Percentiles rank a stretch among this genome's conserved stretches.
These are phyloP conservation scores for Lutraria lutraria DNA, from an alignment of 2,888 invertebrate genomes.

Conservation along the genomic window DNA sequence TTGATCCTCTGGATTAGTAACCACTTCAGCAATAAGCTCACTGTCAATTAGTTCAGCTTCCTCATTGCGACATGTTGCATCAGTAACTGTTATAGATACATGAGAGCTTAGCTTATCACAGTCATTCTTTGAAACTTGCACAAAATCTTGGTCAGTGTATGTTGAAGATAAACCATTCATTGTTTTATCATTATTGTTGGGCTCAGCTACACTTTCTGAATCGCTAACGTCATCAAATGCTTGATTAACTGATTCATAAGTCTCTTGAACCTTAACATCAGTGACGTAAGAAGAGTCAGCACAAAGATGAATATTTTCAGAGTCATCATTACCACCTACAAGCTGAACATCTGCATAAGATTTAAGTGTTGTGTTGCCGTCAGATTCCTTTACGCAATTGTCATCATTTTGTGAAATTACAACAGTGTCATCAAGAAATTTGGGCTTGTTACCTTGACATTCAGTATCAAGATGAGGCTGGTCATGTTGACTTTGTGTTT, in stretches of 20 bases:
- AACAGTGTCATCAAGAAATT: background rate
- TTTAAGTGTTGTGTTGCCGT: background rate
- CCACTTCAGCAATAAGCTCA: background rate
- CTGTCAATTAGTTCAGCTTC: background rate
- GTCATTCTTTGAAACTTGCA: background rate
- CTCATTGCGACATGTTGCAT: background rate
- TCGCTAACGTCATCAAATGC: background rate
- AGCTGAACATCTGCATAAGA: background rate
- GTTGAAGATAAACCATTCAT: background rate
- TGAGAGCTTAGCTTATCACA: slow-evolving; percentile 9
- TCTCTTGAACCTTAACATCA: background rate
- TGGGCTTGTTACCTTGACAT: background rate
- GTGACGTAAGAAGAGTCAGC: slow-evolving; percentile 7
- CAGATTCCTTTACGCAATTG: background rate
- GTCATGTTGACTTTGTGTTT: background rate
- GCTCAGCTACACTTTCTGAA: background rate
- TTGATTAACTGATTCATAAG: slow-evolving; percentile 9
- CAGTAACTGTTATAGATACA: background rate
- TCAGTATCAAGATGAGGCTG: background rate
- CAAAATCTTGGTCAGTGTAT: background rate
- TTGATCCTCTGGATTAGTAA: background rate
- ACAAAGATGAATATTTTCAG: background rate
- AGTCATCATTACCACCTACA: background rate
- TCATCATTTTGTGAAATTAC: background rate
- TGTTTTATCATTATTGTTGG: slow-evolving; percentile 13